Base-by-base conservation (phyloP, 2,113 vertebrate species). In the Eolophus roseicapilla region DNA sequence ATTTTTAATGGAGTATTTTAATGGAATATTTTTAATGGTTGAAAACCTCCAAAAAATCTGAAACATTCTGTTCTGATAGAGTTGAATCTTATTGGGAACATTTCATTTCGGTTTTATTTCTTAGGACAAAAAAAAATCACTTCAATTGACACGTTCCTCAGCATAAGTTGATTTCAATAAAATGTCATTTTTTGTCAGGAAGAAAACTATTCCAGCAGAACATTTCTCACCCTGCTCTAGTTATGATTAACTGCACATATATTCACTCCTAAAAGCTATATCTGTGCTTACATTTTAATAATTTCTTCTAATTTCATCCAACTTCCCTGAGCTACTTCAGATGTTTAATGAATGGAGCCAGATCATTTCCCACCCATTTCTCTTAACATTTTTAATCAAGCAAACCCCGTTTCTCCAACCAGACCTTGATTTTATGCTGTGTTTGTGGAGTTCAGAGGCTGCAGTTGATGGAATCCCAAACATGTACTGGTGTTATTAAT, bases 51-150 rank as follows among this genome's bases (percentile, higher is more conserved):
- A 82, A 94, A 95, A 94, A 96, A 74, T 27, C 65, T 29, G 78
- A 96, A 94, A 96, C 87, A 49, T 94, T 95, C 82, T 95, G 94
- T 95, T 96, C 95, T 91, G 78, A 85, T 77, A 49, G 91, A 92
- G 81, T 82, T 90, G 78, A 95, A 93, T 78, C 41, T 92, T 95
- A 69, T 33, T 87, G 44, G 49, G 86, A 94, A 94, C 74, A 59
- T 69, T 91, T 89, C 29, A 79, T 46, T 92, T 95, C 65, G 43
- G 52, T 92, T 87, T 52, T 37, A 64, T 70, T 91, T 84, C 86
- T 92, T 41, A 68, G 3, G 2, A 43, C 3, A 59, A 60, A 65
- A 89, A 63, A 70, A 65, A 62, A 57, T 44, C 60, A 76, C 67
- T 92, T 88, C 88, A 91, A 95, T 73, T 82, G 74, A 87, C 81